phyloP scores from a whole-genome alignment of 2,888 invertebrate genomes.

The Congeria kusceri region DNA sequence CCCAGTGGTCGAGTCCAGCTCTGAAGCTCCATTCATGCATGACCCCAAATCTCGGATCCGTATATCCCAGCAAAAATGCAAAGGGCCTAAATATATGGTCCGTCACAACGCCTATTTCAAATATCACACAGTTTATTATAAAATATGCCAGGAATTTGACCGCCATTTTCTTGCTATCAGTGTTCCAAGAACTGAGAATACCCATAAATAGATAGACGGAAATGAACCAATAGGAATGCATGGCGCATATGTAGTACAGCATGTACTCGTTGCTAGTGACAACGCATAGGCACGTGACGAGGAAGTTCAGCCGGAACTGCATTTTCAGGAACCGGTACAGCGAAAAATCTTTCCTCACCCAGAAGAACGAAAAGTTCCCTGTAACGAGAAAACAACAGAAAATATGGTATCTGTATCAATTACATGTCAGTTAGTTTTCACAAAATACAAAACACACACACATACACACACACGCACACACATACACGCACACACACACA shows the following conservation, averaged over 20 bases:
- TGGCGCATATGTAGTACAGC: slow-evolving; percentile 81
- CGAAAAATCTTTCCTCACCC: slow-evolving; percentile 76
- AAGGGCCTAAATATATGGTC: slow-evolving; percentile 71
- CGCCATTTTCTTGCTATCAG: slow-evolving; percentile 70
- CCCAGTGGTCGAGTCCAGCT: slow-evolving; percentile 79
- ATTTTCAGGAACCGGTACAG: slow-evolving; percentile 77
- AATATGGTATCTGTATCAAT: too few relatives aligned
- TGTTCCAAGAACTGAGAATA: slow-evolving; percentile 71
- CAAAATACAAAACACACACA: too few relatives aligned
- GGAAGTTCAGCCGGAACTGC: slow-evolving; percentile 80
- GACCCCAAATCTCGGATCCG: slow-evolving; percentile 56
- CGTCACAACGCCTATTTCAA: slow-evolving; percentile 71
- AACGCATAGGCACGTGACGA: slow-evolving; percentile 72
- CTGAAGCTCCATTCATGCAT: slow-evolving; percentile 79
- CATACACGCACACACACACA: too few relatives aligned
- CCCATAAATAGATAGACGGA: slow-evolving; percentile 77
- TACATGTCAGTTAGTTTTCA: too few relatives aligned
- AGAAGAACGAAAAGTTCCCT: slow-evolving; percentile 82
- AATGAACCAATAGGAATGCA: slow-evolving; percentile 82
- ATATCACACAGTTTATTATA: slow-evolving; percentile 70
- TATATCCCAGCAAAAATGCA: slow-evolving; percentile 67
- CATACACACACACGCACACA: too few relatives aligned
- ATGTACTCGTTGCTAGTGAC: slow-evolving; percentile 77
- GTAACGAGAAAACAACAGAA: slow-evolving; percentile 34
- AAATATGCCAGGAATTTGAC: slow-evolving; percentile 73